These are phyloP conservation scores for Teleogryllus oceanicus DNA, from an alignment of 2,888 invertebrate species.

Conservation along the genomic window DNA sequence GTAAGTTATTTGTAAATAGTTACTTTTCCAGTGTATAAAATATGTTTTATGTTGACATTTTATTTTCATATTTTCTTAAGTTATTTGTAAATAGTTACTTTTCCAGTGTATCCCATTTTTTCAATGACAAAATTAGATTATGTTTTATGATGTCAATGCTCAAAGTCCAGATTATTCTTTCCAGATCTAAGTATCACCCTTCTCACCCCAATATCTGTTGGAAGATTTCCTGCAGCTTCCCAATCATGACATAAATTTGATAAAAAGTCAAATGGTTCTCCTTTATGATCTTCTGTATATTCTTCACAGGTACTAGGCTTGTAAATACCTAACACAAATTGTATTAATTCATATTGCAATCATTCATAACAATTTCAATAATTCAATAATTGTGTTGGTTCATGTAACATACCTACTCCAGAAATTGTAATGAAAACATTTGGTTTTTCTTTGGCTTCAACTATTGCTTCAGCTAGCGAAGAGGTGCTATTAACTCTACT, in stretches of 20 bases:
- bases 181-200: slow-evolving; percentile 61
- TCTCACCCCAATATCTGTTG: slow-evolving; percentile 50
- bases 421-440: slow-evolving; percentile 77
- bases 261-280: slow-evolving; percentile 65
- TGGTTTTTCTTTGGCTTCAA: slow-evolving; percentile 58
- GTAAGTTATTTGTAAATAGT: too few relatives aligned
- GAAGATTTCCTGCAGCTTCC: slow-evolving; percentile 76
- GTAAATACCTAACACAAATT: slow-evolving; percentile 60
- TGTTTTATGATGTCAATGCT: too few relatives aligned
- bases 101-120: too few relatives aligned
- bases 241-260: slow-evolving; percentile 77
- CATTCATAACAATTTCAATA: background rate
- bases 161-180: slow-evolving; percentile 43
- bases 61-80: too few relatives aligned
- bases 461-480: slow-evolving; percentile 68
- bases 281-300: slow-evolving; percentile 71
- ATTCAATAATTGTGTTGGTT: background rate
- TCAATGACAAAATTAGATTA: too few relatives aligned
- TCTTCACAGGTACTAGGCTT: slow-evolving; percentile 61
- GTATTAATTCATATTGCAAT: background rate
- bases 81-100: too few relatives aligned
- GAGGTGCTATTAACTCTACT: slow-evolving; percentile 81
- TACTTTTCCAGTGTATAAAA: background rate
- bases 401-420: slow-evolving; percentile 66
- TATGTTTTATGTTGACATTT: background rate